A percentile compares a stretch with the other conserved stretches of the same genome.
These are phyloP conservation scores for Drosophila mauritiana DNA, from an alignment of 1,140 invertebrate genomes.

Conservation along the genomic window DNA sequence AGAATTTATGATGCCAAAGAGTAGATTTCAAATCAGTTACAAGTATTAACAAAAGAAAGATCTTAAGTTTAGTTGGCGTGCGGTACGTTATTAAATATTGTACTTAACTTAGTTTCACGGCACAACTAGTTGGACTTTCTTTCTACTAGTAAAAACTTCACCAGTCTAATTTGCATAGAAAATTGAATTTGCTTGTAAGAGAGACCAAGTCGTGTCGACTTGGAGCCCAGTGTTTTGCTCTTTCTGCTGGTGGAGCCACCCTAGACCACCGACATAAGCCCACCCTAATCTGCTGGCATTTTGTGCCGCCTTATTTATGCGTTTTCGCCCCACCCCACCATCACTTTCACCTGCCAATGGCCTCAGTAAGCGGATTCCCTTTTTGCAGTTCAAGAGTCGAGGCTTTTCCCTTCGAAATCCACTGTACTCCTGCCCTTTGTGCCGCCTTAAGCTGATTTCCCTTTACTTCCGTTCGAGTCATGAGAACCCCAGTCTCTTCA, in stretches of 20 bases:
- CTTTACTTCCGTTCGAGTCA: slow-evolving; percentile 57
- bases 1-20: neutral
- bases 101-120: too few species aligned
- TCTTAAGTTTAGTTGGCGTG: too few species aligned
- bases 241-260: neutral
- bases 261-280: neutral
- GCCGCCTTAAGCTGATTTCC: slow-evolving; percentile 67
- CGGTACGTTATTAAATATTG: too few species aligned
- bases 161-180: slow-evolving; percentile 56
- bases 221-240: neutral
- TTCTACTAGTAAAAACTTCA: too few species aligned
- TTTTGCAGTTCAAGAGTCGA: slow-evolving; percentile 68
- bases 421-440: neutral
- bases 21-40: too few species aligned
- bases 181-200: slow-evolving; percentile 59
- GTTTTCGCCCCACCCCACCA: neutral
- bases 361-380: slow-evolving; percentile 68
- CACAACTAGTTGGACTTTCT: too few species aligned
- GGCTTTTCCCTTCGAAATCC: slow-evolving; percentile 3
- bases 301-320: slow-evolving; percentile 25
- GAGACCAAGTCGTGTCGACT: slow-evolving; percentile 27
- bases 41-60: too few species aligned
- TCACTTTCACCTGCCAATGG: slow-evolving; percentile 21
- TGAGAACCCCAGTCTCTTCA: slow-evolving; percentile 16
- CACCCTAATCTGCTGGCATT: slow-evolving; percentile 22